A percentile compares a stretch with the other conserved stretches of the same genome.
Conservation (phyloP, 2,113 vertebrate species). For the Todiramphus saurophagus region DNA sequence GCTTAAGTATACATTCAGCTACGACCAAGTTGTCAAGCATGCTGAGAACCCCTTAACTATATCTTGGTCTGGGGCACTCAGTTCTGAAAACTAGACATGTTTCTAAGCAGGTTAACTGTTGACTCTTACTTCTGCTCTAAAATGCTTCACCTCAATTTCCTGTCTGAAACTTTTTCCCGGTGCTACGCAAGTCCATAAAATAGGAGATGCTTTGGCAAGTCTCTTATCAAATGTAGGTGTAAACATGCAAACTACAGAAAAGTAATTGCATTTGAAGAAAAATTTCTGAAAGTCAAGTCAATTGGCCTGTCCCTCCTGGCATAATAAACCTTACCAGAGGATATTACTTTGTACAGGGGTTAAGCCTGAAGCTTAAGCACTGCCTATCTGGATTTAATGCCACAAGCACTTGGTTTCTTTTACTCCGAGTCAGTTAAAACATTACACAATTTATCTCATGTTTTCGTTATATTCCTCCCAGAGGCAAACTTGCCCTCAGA, state of each 20-base stretch:
- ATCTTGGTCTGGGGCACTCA: neutral
- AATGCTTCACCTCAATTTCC: neutral
- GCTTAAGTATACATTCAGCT: neutral
- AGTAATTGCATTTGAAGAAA: neutral
- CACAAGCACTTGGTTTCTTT: neutral
- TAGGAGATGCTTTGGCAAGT: neutral
- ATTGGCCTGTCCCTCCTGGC: neutral
- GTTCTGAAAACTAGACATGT: neutral
- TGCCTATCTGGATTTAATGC: neutral
- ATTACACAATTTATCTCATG: constrained; percentile 42
- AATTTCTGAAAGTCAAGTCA: neutral
- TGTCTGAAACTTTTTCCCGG: neutral
- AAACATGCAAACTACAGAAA: neutral
- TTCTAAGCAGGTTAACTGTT: neutral
- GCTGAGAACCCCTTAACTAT: neutral
- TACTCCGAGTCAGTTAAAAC: neutral
- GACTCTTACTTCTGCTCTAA: neutral
- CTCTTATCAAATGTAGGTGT: neutral
- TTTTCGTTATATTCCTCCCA: constrained; percentile 50
- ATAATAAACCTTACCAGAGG: neutral
- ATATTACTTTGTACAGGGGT: neutral
- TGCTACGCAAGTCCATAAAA: neutral
- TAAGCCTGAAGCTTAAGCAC: neutral
- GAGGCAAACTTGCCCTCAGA: constrained; percentile 27
- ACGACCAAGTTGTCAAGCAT: neutral